These are phyloP conservation scores for Rhincodon typus DNA, from an alignment of 2,797 vertebrate genomes.

Conservation along the genomic window DNA sequence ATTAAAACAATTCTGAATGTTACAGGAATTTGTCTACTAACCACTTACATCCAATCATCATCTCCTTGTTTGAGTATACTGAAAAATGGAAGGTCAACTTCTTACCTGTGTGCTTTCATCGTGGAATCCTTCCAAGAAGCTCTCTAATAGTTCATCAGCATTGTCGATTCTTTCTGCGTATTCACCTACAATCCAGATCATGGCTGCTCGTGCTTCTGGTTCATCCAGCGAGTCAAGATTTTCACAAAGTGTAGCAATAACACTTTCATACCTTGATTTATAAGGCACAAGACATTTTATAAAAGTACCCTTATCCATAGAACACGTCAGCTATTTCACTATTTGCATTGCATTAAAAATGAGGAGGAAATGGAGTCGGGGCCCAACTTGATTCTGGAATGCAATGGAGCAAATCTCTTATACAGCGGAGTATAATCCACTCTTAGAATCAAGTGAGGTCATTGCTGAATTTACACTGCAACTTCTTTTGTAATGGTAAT, in stretches of 20 bases:
- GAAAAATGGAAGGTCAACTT: not conserved
- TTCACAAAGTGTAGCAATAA: constrained; percentile 63
- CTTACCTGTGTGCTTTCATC: constrained; percentile 68
- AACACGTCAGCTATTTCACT: not conserved
- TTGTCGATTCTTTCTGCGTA: constrained; percentile 66
- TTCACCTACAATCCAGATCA: constrained; percentile 71
- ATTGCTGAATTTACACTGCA: not conserved
- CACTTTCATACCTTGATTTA: constrained; percentile 57
- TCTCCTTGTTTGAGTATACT: not conserved
- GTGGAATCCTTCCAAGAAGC: constrained; percentile 67
- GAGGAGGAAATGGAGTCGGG: not conserved
- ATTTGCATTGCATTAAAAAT: too few relatives aligned
- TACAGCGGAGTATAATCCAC: too few relatives aligned
- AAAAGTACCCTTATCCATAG: not conserved
- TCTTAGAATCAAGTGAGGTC: not conserved
- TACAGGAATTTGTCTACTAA: not conserved
- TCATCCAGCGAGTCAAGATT: constrained; percentile 65
- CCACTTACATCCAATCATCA: not conserved
- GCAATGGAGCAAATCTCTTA: not conserved
- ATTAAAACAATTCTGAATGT: not conserved
- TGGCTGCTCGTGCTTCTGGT: constrained; percentile 64
- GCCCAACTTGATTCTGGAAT: not conserved
- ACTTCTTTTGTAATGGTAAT: not conserved
- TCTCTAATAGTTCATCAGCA: constrained; percentile 61
- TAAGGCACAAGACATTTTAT: not conserved